phyloP scores from a whole-genome alignment of 1,140 invertebrate genomes.

The Tetraneura akinire region DNA sequence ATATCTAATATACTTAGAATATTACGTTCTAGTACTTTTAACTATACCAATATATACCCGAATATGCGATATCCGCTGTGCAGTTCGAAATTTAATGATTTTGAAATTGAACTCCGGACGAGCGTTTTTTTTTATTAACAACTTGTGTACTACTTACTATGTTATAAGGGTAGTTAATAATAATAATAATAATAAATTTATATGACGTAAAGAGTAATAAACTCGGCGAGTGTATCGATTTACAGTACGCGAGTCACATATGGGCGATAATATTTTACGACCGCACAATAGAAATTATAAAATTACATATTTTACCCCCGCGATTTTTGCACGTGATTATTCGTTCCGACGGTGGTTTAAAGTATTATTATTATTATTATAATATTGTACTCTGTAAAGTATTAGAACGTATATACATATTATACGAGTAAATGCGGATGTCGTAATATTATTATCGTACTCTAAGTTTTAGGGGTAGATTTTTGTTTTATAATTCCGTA shows the following conservation, averaged over 20 bases:
- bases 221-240: background rate
- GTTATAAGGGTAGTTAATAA: slow-evolving; percentile 11
- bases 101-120: slow-evolving; percentile 2
- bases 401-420: no score
- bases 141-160: background rate
- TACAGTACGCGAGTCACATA: background rate
- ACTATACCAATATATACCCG: no score
- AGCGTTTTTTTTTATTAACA: no score
- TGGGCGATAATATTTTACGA: slow-evolving; percentile 9
- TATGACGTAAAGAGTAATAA: slow-evolving; percentile 1
- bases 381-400: no score
- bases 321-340: background rate
- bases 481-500: no score
- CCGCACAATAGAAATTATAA: background rate
- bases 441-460: no score
- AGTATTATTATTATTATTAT: no score
- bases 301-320: background rate
- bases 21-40: no score
- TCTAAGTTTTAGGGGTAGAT: no score
- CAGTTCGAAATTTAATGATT: background rate
- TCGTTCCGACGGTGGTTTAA: background rate
- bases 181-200: background rate
- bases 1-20: no score
- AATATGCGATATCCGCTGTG: no score
- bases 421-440: no score